Evolutionary conservation across 1,140 invertebrate species (phyloP), one percentile per base, ranked within the genome.

Genomic region (Saccostrea glomerata): DNA sequence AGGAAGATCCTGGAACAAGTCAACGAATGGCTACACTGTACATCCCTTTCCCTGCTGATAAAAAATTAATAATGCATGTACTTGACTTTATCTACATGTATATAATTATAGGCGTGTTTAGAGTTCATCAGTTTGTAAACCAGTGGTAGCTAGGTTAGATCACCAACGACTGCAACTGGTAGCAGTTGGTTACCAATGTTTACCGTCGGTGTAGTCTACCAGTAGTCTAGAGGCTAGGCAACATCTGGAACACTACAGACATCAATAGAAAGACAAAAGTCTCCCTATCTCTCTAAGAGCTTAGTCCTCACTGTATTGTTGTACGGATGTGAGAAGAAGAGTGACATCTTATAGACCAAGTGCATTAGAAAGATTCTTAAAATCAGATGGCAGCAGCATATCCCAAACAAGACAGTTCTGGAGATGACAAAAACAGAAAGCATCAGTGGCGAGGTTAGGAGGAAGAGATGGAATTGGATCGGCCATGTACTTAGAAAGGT

Each of bases 401-500:
- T 86, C 15, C 17, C 47, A 6, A 86, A 86, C 54, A 86, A 82
- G 47, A 70, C 66, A n/a, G 15, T 58, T 15, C 12, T 30, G 12
- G 40, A 56, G 70, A 86, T 82, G 23, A 25, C 47, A 58, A 15
- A 25, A 17, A 4, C 40, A 82, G n/a, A 55, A 30, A 30, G 56
- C 63, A 86, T 86, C 70, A 86, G 20, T 5, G 47, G 47, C 9
- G 47, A 86, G 23, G 56, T 86, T 3, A 82, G 25, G 58, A 82
- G 7, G 23, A 82, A 54, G 54, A 86, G 17, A 40, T 56, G 70
- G 20, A 87, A 40, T 17, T 87, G 77, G 82, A 54, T 88, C 63
- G 87, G 87, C 12, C 85, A 90, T 70, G 82, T 84, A 20, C 56
- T 73, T 2, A 83, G 82, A 25, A 90, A 58, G 20, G 40, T 54